phyloP scores from a whole-genome alignment of 1,140 invertebrate species.

The Drosophila orosa region DNA sequence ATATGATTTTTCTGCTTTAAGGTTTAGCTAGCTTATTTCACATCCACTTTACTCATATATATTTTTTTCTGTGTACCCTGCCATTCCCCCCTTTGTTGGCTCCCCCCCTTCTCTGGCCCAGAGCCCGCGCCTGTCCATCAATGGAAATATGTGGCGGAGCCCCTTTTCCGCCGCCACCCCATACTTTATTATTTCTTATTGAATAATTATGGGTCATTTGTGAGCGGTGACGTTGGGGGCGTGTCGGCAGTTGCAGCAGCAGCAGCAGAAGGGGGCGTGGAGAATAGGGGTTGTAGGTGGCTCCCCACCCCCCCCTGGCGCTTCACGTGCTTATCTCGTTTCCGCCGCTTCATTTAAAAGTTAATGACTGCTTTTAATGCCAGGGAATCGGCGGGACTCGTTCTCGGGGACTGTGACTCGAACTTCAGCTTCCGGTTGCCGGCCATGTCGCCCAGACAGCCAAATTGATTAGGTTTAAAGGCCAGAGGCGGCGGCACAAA shows the following conservation, averaged over 20 bases:
- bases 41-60: too few species aligned
- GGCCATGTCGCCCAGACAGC: constrained; percentile 69
- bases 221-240: constrained; percentile 63
- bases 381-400: constrained; percentile 27
- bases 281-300: background rate
- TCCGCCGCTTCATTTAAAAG: constrained; percentile 82
- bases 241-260: constrained; percentile 40
- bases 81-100: background rate
- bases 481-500: constrained; percentile 38
- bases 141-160: constrained; percentile 58
- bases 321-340: constrained; percentile 80
- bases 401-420: constrained; percentile 11
- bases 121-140: constrained; percentile 59
- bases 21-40: background rate
- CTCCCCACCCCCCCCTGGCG: constrained; percentile 13
- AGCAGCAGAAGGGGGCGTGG: background rate
- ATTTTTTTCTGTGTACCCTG: background rate
- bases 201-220: constrained; percentile 83
- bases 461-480: constrained; percentile 78
- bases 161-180: constrained; percentile 1
- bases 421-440: constrained; percentile 50
- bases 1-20: background rate
- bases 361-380: constrained; percentile 81
- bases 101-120: background rate
- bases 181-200: constrained; percentile 82